Percentiles rank a stretch among this genome's conserved stretches.
phyloP scores from a whole-genome alignment of 2,113 vertebrate species.

The Benitochromis conjunctus region DNA sequence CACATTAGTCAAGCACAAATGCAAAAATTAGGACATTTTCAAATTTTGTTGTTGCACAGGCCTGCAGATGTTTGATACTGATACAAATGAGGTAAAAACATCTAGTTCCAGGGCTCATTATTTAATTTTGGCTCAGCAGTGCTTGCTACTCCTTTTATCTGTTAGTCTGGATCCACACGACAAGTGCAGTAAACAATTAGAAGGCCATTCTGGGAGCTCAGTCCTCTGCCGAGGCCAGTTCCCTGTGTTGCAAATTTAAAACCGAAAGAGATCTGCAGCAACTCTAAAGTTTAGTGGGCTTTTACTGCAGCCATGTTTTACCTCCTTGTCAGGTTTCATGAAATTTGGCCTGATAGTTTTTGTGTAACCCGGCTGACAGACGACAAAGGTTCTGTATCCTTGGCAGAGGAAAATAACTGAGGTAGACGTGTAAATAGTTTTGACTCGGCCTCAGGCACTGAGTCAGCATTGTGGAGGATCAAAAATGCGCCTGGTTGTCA shows the following conservation, averaged over 20 bases:
- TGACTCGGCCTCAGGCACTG: background rate
- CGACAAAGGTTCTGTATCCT: background rate
- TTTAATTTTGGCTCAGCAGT: background rate
- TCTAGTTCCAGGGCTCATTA: background rate
- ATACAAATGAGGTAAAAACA: background rate
- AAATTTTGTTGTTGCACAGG: background rate
- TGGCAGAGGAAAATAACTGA: background rate
- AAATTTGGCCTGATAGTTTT: fast-evolving
- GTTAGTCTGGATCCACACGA: background rate
- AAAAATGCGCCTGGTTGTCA: background rate
- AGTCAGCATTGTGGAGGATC: background rate
- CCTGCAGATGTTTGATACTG: background rate
- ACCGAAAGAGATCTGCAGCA: background rate
- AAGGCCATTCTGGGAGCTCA: background rate
- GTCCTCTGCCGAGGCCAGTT: background rate
- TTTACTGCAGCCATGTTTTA: background rate
- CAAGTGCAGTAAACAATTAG: background rate
- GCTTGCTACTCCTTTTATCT: background rate
- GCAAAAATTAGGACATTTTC: background rate
- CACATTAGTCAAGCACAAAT: background rate
- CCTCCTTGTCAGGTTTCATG: background rate
- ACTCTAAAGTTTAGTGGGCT: background rate
- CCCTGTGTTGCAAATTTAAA: background rate
- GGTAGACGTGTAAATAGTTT: fast-evolving
- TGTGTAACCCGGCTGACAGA: fast-evolving